phyloP scores from a whole-genome alignment of 2,888 invertebrate genomes.

The Coenonympha arcania region DNA sequence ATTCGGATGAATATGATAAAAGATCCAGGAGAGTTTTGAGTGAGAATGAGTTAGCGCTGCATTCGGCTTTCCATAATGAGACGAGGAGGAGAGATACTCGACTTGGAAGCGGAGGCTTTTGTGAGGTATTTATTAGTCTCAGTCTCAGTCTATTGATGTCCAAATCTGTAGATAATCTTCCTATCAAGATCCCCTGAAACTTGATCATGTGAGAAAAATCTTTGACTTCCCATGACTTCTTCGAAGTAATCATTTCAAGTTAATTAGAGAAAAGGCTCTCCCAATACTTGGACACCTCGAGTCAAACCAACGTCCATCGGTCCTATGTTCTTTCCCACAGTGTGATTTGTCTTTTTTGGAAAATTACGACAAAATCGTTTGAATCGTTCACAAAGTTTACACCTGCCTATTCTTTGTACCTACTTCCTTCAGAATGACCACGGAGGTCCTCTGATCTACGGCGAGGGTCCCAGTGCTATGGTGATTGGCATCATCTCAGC shows the following conservation, averaged over 20 bases:
- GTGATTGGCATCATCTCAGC: constrained; percentile 62
- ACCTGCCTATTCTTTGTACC: background rate
- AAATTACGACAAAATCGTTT: no score
- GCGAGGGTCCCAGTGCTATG: constrained; percentile 46
- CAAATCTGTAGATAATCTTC: background rate
- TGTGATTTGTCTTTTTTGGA: no score
- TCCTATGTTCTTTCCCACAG: no score
- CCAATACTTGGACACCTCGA: no score
- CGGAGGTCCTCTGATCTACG: constrained; percentile 59
- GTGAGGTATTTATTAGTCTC: constrained; percentile 50
- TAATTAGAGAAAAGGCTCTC: no score
- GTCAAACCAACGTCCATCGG: no score
- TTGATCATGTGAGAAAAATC: no score
- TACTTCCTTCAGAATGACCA: constrained; percentile 51
- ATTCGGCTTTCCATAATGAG: constrained; percentile 44
- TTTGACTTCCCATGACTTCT: no score
- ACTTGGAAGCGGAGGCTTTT: constrained; percentile 50
- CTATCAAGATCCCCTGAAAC: no score
- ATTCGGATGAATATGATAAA: constrained; percentile 43
- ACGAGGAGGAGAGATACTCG: constrained; percentile 26
- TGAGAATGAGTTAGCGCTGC: constrained; percentile 36
- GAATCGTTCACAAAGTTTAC: no score
- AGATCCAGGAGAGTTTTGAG: constrained; percentile 3
- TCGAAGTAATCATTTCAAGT: no score
- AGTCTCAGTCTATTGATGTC: background rate